Evolutionary conservation across 1,140 invertebrate species (phyloP).

Genomic region (Homarus americanus): DNA sequence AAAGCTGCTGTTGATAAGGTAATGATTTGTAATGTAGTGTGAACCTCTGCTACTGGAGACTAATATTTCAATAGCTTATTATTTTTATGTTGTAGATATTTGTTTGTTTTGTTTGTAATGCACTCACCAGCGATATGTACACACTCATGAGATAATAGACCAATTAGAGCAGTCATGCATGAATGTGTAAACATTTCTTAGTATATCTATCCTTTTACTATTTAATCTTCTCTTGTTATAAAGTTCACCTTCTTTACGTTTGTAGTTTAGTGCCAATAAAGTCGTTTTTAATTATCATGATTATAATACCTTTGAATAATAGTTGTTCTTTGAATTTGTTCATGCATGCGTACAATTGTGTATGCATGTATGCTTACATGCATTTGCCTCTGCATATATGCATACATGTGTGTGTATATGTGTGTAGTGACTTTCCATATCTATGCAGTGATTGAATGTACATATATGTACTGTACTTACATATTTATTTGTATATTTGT

Average conservation of each 20-base stretch:
- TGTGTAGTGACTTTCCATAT: too few species aligned
- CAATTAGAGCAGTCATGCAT: conserved; percentile 42
- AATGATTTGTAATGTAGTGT: conserved; percentile 1
- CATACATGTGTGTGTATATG: too few species aligned
- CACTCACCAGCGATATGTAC: background rate
- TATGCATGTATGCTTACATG: too few species aligned
- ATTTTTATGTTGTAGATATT: background rate
- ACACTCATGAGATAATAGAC: background rate
- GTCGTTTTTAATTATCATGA: background rate
- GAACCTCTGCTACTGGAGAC: background rate
- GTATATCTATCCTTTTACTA: background rate
- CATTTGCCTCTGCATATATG: too few species aligned
- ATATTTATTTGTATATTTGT: too few species aligned
- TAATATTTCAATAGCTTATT: background rate
- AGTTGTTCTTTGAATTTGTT: too few species aligned
- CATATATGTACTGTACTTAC: too few species aligned
- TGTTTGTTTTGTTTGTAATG: conserved; percentile 1
- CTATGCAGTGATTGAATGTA: too few species aligned
- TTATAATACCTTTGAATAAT: too few species aligned
- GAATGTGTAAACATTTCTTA: conserved; percentile 23
- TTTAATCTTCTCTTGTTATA: background rate
- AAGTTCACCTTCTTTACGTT: background rate
- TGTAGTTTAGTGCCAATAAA: background rate
- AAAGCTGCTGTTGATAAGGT: conserved; percentile 59
- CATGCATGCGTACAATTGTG: too few species aligned